Conservation (phyloP, 2,113 vertebrate genomes). For the Oplegnathus fasciatus region DNA sequence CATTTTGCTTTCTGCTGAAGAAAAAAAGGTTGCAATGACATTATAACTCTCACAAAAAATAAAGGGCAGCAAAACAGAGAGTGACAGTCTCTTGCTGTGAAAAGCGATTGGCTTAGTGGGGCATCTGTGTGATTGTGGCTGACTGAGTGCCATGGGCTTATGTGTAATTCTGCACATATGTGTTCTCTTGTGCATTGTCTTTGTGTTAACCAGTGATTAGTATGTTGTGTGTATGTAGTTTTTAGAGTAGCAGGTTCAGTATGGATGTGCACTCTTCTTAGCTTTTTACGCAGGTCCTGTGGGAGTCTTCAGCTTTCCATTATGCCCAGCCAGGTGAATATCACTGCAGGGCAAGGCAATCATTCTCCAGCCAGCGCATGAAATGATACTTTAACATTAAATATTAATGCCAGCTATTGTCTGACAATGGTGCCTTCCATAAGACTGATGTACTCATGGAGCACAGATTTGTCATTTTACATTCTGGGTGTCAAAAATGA, state of each 20-base stretch:
- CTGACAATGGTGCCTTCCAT: conserved; percentile 39
- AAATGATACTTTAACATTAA: conserved; percentile 77
- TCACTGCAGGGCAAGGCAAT: conserved; percentile 56
- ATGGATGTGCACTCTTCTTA: background rate
- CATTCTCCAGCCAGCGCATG: conserved; percentile 50
- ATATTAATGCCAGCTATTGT: conserved; percentile 73
- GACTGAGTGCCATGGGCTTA: background rate
- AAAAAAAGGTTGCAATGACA: conserved; percentile 1
- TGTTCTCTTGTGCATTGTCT: conserved; percentile 2
- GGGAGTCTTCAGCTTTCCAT: conserved; percentile 44
- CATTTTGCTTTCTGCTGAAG: background rate
- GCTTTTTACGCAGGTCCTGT: conserved; percentile 27
- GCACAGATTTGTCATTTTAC: conserved; percentile 57
- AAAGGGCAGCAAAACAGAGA: conserved; percentile 21
- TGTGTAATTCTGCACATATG: background rate
- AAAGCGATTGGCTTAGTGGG: conserved; percentile 21
- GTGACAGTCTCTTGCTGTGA: conserved; percentile 14
- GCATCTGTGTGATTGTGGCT: background rate
- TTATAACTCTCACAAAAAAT: conserved; percentile 1
- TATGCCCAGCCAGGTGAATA: conserved; percentile 49
- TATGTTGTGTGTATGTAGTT: background rate
- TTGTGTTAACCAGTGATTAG: conserved; percentile 22
- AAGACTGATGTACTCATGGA: conserved; percentile 37
- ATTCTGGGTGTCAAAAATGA: conserved; percentile 44
- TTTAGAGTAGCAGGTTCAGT: conserved; percentile 5